These are phyloP conservation scores for Bimastos eiseni DNA, from an alignment of 2,888 invertebrate species.

Conservation along the genomic window DNA sequence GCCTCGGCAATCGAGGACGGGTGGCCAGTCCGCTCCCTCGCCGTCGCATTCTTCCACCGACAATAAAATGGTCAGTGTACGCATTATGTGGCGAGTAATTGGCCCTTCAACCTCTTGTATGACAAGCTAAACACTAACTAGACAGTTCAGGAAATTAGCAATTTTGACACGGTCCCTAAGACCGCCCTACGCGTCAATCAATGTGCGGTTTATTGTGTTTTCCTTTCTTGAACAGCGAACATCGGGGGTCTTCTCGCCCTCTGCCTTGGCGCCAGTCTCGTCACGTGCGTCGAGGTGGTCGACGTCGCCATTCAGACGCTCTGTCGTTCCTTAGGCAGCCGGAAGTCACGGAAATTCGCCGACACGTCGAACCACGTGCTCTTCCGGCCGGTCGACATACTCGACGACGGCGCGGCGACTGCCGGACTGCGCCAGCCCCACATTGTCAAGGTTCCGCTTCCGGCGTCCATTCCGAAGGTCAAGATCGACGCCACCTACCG, in stretches of 20 bases:
- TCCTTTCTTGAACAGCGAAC: slow-evolving; percentile 31
- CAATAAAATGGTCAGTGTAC: too few species aligned
- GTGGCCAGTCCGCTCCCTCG: too few species aligned
- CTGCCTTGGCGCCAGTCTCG: slow-evolving; percentile 36
- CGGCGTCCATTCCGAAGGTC: slow-evolving; percentile 22
- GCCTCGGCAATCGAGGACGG: too few species aligned
- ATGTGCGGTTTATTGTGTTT: not conserved
- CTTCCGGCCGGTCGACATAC: slow-evolving; percentile 8
- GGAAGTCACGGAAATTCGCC: slow-evolving; percentile 23
- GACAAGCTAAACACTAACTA: too few species aligned
- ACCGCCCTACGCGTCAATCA: not conserved
- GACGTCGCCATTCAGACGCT: slow-evolving; percentile 7
- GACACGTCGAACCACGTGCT: slow-evolving; percentile 25
- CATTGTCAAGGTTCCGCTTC: slow-evolving; percentile 17
- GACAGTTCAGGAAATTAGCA: not conserved
- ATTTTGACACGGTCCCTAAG: not conserved
- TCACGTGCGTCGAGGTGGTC: slow-evolving; percentile 35
- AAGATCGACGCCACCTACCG: slow-evolving; percentile 27
- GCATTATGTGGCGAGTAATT: too few species aligned
- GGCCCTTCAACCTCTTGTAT: too few species aligned
- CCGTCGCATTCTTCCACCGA: too few species aligned
- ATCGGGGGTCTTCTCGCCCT: slow-evolving; percentile 36
- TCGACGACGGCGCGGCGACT: slow-evolving; percentile 18
- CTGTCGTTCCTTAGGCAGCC: not conserved
- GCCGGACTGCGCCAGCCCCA: not conserved